phyloP scores from a whole-genome alignment of 2,888 invertebrate species.

The Athrips mouffetella region DNA sequence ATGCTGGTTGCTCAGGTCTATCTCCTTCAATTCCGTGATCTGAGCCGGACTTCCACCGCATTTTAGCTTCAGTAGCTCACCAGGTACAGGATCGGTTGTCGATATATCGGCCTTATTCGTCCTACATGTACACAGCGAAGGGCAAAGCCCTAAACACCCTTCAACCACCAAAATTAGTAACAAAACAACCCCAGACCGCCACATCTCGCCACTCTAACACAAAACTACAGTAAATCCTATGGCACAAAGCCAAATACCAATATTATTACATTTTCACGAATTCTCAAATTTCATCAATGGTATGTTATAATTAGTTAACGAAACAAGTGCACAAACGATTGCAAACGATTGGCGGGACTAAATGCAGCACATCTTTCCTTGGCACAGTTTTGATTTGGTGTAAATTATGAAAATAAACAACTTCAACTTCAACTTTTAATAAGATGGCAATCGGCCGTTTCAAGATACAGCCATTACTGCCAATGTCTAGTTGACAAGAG shows the following conservation, averaged over 20 bases:
- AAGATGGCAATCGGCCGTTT: no score
- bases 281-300: constrained; percentile 49
- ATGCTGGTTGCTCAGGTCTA: constrained; percentile 75
- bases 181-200: constrained; percentile 47
- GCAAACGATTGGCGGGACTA: constrained; percentile 27
- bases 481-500: no score
- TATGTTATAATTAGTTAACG: constrained; percentile 27
- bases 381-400: constrained; percentile 31
- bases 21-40: constrained; percentile 79
- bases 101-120: constrained; percentile 77
- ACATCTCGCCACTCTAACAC: constrained; percentile 58
- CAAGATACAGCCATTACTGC: no score
- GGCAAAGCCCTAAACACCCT: constrained; percentile 52
- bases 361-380: constrained; percentile 34
- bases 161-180: constrained; percentile 44
- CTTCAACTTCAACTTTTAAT: constrained; percentile 71
- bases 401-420: constrained; percentile 60
- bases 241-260: constrained; percentile 72
- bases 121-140: constrained; percentile 75
- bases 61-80: constrained; percentile 79
- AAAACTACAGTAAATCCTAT: constrained; percentile 58
- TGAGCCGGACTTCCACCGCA: constrained; percentile 80
- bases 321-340: constrained; percentile 23
- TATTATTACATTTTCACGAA: constrained; percentile 72
- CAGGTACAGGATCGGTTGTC: constrained; percentile 71